A percentile compares a stretch with the other conserved stretches of the same genome.
These are phyloP conservation scores for Triplophysa rosa DNA, from an alignment of 2,113 vertebrate genomes.

Conservation along the genomic window DNA sequence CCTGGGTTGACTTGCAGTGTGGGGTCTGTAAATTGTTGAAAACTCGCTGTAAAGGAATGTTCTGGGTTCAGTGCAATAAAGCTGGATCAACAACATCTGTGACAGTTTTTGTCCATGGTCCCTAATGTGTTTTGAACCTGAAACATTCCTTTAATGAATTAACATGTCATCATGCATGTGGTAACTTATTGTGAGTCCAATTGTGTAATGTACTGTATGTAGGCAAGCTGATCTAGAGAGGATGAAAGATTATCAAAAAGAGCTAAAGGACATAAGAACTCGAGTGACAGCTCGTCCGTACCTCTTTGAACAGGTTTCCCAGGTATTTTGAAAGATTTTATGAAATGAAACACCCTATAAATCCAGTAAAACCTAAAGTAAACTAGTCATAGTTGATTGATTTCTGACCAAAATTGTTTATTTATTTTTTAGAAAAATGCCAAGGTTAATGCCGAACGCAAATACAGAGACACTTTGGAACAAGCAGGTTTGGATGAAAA, in stretches of 20 bases:
- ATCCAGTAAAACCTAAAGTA: background rate
- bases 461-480: constrained; percentile 77
- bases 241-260: constrained; percentile 84
- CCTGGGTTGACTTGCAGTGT: too few relatives aligned
- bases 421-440: constrained; percentile 72
- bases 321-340: constrained; percentile 58
- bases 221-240: constrained; percentile 84
- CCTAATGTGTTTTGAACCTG: background rate
- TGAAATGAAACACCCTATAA: too few relatives aligned
- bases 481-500: constrained; percentile 82
- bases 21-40: background rate
- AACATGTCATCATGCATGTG: background rate
- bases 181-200: constrained; percentile 45
- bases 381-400: background rate
- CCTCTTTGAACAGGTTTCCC: constrained; percentile 88
- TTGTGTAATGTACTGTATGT: constrained; percentile 47
- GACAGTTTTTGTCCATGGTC: background rate
- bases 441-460: constrained; percentile 78
- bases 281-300: constrained; percentile 84
- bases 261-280: constrained; percentile 86
- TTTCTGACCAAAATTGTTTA: background rate
- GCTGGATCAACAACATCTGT: background rate
- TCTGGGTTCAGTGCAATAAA: background rate
- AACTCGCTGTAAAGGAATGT: background rate
- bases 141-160: background rate